phyloP scores from a whole-genome alignment of 2,113 vertebrate genomes.

The Sakesphorus luctuosus region DNA sequence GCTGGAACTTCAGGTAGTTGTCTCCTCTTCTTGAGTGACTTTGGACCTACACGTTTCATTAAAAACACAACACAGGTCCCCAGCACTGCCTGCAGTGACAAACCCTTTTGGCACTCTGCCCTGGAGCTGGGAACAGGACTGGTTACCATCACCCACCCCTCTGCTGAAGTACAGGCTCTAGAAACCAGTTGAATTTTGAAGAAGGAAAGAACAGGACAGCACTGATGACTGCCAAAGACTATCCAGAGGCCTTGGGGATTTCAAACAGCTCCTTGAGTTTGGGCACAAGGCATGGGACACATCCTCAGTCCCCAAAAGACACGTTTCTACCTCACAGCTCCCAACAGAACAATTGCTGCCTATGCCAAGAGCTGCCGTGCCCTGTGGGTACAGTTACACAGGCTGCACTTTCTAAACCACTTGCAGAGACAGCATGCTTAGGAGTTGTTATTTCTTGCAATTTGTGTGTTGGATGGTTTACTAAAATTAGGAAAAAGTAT shows the following conservation, averaged over 20 bases:
- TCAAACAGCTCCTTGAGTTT: neutral
- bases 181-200: neutral
- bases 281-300: neutral
- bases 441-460: conserved; percentile 47
- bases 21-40: neutral
- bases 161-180: neutral
- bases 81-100: neutral
- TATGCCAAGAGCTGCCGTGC: neutral
- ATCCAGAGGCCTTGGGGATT: neutral
- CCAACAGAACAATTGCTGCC: neutral
- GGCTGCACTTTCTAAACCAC: conserved; percentile 46
- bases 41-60: neutral
- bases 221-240: neutral
- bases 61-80: neutral
- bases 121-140: neutral
- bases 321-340: neutral
- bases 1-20: neutral
- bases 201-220: neutral
- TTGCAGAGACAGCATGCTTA: conserved; percentile 24
- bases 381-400: conserved; percentile 1
- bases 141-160: neutral
- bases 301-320: neutral
- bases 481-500: conserved; percentile 56
- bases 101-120: neutral
- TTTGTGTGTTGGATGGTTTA: conserved; percentile 38